Percentiles rank a stretch among this genome's conserved stretches.
phyloP scores from a whole-genome alignment of 2,113 vertebrate species.

The Phyllopteryx taeniolatus region DNA sequence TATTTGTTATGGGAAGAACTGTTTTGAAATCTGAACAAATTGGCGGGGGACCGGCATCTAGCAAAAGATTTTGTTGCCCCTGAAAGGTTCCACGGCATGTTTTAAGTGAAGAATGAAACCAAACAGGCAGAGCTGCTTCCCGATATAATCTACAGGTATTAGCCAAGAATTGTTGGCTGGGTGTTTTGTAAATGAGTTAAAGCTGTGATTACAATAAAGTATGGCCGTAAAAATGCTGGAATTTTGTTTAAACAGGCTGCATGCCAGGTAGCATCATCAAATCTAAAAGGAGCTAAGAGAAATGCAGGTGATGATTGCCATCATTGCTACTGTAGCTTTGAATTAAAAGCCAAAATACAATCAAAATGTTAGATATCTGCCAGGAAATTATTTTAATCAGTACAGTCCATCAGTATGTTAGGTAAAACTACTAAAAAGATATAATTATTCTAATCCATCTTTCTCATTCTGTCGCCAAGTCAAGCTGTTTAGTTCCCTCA shows the following conservation, averaged over 20 bases:
- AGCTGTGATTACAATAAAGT: background rate
- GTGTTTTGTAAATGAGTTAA: background rate
- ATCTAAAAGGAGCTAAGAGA: constrained; percentile 21
- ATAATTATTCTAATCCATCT: background rate
- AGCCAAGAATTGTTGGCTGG: background rate
- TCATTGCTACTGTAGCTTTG: background rate
- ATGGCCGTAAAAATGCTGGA: background rate
- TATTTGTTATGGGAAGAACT: background rate
- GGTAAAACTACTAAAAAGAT: background rate
- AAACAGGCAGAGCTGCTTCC: background rate
- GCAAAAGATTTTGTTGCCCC: background rate
- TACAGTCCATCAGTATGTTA: background rate
- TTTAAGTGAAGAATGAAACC: background rate
- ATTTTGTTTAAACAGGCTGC: constrained; percentile 27
- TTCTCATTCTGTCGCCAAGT: constrained; percentile 11
- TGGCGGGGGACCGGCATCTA: background rate
- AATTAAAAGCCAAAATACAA: background rate
- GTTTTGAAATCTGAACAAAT: background rate
- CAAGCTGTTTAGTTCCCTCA: constrained; percentile 15
- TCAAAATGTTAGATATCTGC: background rate
- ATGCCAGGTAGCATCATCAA: constrained; percentile 13
- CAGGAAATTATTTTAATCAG: background rate
- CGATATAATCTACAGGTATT: background rate
- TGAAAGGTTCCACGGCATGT: background rate
- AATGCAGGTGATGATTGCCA: background rate